A percentile compares a stretch with the other conserved stretches of the same genome.
Conservation (phyloP, 2,888 invertebrate genomes). For the Archaeoteleia sp. region DNA sequence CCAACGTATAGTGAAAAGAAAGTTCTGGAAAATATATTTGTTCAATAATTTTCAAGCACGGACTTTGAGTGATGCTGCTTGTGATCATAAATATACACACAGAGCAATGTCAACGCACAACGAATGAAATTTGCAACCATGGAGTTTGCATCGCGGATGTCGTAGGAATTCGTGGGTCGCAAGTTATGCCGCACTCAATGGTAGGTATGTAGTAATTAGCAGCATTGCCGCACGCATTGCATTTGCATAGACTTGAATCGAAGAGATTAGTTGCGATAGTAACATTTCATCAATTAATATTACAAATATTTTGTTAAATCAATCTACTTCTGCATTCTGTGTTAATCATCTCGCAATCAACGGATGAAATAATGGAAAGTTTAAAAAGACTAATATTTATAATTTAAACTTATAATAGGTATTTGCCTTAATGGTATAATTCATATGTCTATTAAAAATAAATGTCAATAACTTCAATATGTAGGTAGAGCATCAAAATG, state of each 20-base stretch:
- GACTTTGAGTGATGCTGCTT: no score
- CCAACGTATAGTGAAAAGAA: no score
- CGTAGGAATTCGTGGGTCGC: conserved; percentile 70
- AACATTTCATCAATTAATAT: conserved; percentile 51
- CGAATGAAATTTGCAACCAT: conserved; percentile 52
- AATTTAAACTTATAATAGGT: no score
- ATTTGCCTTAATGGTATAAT: no score
- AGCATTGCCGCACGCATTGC: conserved; percentile 65
- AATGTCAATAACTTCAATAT: no score
- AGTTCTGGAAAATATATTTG: no score
- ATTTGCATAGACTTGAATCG: conserved; percentile 48
- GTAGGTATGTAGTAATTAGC: conserved; percentile 74
- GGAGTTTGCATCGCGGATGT: conserved; percentile 51
- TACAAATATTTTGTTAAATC: conserved; percentile 42
- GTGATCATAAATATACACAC: conserved; percentile 33
- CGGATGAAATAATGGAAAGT: no score
- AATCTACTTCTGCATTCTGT: conserved; percentile 7
- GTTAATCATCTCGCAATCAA: no score
- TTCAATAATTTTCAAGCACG: no score
- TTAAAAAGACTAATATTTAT: no score
- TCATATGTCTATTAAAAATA: no score
- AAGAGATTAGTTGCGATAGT: conserved; percentile 40
- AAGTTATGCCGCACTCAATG: conserved; percentile 71
- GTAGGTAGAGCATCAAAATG: no score
- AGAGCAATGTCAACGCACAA: conserved; percentile 46